Evolutionary conservation across 2,797 vertebrate genomes (phyloP), one percentile per base, ranked within the genome.

Genomic region (Trematomus bernacchii): DNA sequence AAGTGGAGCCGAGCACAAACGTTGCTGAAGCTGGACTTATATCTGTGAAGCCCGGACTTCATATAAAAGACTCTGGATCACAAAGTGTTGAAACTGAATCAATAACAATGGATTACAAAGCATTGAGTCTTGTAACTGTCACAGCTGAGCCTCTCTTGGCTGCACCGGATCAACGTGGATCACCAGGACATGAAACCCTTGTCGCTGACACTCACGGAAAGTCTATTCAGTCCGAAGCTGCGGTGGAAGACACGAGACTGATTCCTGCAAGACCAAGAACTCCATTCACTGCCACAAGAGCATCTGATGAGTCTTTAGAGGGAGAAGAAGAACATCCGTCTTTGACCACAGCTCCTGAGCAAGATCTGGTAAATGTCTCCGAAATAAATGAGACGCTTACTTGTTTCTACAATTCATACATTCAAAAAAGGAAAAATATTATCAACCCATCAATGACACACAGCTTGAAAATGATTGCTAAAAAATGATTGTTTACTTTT

Each of bases 201-300:
- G 10, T 63, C 53, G 2, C 19, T 0, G 21, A 21, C 10, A 1
- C 23, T 37, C 47, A 11, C 1, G 4, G 13, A 11, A 47, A 66
- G 57, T n/a, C 63, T 4, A 15, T 21, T 51, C 78, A 60, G 50
- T 10, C 79, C 21, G 76, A 37, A 50, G 64, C 80, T 16, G 65
- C 52, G 21, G 40, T 55, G 2, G 87, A 78, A 57, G 80, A 85
- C 30, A 89, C 85, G 0, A 68, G 77, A 27, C 40, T 76, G 16
- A 68, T 90, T 71, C 88, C 90, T 57, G 46, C 30, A 1, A 86
- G 85, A 69, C 78, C 89, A 0, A 8, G 51, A 55, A 66, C 86
- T 53, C 87, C 85, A 0, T 89, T 89, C 60, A 53, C 44, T 4
- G 46, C 67, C 10, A 5, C 15, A 0, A 54, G 47, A 57, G 27